phyloP scores from a whole-genome alignment of 2,113 vertebrate genomes.

The Labrus mixtus region DNA sequence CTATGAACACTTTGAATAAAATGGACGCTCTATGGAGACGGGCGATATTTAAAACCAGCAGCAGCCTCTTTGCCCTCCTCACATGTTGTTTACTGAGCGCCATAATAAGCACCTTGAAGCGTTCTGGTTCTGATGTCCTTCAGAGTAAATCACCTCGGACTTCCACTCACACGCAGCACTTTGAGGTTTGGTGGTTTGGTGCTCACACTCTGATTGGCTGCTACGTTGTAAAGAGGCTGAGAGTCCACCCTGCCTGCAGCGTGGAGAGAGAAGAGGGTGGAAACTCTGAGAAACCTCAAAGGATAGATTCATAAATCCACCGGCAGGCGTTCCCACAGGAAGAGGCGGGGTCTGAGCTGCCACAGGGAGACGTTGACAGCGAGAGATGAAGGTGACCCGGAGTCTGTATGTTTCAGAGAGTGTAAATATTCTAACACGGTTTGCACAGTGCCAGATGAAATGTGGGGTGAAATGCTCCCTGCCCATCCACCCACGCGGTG shows the following conservation, averaged over 20 bases:
- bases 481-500: background rate
- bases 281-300: conserved; percentile 10
- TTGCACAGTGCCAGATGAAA: conserved; percentile 34
- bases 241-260: conserved; percentile 9
- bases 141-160: background rate
- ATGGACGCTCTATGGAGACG: no score
- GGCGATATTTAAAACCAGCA: background rate
- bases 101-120: background rate
- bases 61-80: background rate
- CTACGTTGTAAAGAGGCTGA: background rate
- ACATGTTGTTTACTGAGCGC: background rate
- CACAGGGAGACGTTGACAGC: background rate
- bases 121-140: background rate
- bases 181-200: conserved; percentile 3
- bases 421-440: conserved; percentile 32
- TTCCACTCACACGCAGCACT: background rate
- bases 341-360: conserved; percentile 9
- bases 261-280: conserved; percentile 27
- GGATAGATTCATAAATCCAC: conserved; percentile 11
- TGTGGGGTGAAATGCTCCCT: background rate
- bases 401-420: background rate
- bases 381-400: background rate
- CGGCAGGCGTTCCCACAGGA: conserved; percentile 1
- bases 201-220: background rate
- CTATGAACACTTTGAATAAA: no score